A percentile compares a stretch with the other conserved stretches of the same genome.
Conservation (phyloP, 2,888 invertebrate species). For the Priocnemis perturbator region DNA sequence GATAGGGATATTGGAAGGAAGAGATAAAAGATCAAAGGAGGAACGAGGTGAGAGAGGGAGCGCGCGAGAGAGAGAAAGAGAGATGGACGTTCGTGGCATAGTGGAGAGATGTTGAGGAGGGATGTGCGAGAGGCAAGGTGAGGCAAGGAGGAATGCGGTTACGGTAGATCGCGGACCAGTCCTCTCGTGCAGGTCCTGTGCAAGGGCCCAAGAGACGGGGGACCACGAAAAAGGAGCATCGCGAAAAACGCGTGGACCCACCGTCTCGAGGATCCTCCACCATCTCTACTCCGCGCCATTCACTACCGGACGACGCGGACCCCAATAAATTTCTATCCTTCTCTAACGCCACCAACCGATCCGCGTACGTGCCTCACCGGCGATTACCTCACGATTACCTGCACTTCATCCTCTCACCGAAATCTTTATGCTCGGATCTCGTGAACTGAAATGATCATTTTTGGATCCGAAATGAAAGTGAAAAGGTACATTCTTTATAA, state of each 20-base stretch:
- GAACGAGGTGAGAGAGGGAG: constrained; percentile 17
- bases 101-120: constrained; percentile 26
- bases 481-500: not conserved
- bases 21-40: constrained; percentile 2
- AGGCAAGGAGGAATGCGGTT: constrained; percentile 67
- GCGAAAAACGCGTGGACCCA: constrained; percentile 43
- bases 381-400: constrained; percentile 2
- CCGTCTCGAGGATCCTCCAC: constrained; percentile 28
- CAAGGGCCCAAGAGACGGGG: constrained; percentile 42
- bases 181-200: constrained; percentile 51
- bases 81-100: constrained; percentile 27
- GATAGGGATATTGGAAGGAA: constrained; percentile 14
- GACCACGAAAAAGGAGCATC: constrained; percentile 54
- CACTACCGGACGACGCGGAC: constrained; percentile 42
- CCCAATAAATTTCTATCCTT: constrained; percentile 56
- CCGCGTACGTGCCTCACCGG: too few relatives aligned
- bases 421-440: too few relatives aligned
- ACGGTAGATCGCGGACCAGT: constrained; percentile 70
- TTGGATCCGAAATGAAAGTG: constrained; percentile 10
- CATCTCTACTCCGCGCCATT: constrained; percentile 40
- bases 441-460: too few relatives aligned
- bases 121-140: constrained; percentile 43
- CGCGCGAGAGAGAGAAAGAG: constrained; percentile 16
- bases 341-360: constrained; percentile 30
- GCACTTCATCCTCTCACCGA: constrained; percentile 4